Base-by-base conservation (phyloP, 2,797 vertebrate species). In the Malacoctenus gilli region DNA sequence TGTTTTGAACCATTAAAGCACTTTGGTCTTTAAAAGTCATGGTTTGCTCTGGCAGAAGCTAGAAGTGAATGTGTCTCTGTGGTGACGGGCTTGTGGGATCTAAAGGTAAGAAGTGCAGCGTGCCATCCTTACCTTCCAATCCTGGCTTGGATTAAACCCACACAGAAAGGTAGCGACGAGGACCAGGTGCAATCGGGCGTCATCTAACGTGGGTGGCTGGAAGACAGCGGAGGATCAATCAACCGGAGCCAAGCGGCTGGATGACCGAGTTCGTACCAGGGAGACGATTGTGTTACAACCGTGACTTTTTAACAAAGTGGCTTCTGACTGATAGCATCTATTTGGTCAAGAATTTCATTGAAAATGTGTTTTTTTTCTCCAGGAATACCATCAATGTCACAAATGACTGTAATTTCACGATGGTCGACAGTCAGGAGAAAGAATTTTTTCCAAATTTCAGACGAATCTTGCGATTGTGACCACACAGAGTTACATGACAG, bases 101-200 rank as follows among this genome's bases (percentile, higher is more conserved):
- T 51, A 62, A 72, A 73, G 59, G 61, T 77, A 59, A 67, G 72
- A 65, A 62, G 68, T 79, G 40, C 68, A 79, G 57, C 13, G 5
- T 61, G 56, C 70, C 52, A 62, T 81, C 75, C 62, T n/a, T 11
- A 60, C 47, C 37, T 14, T 32, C 44, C 62, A 61, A 51, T 68
- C 52, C 55, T 16, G 40, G 47, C 28, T 60, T 75, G 56, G 57
- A 66, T n/a, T 69, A 48, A 71, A 43, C 50, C n/a, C 34, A 22
- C 34, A 21, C 23, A 67, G 37, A 68, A 36, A 49, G 25, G 19
- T 0, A 47, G 19, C 11, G 30, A 2, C 54, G 42, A 75, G 38
- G 38, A 53, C 59, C 28, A 46, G 10, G 22, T 1, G 3, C 51
- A 69, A 69, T 56, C 14, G 20, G 12, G 54, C 56, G 51, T 59